A percentile compares a stretch with the other conserved stretches of the same genome.
These are phyloP conservation scores for Ephydatia muelleri DNA, from an alignment of 37 sponge, comb jelly and placozoan species.

Conservation along the genomic window DNA sequence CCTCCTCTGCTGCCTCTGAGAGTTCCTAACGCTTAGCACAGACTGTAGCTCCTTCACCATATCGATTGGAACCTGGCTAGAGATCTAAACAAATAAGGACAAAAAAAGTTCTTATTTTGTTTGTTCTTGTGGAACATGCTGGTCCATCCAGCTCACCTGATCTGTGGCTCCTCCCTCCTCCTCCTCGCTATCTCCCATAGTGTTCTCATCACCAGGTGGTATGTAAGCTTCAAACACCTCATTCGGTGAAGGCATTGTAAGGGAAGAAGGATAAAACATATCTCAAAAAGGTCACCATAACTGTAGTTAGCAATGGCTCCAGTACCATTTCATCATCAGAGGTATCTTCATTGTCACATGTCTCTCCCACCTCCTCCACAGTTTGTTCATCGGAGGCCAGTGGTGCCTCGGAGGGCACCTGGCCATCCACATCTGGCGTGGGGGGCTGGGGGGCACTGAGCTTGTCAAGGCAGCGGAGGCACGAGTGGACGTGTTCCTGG, in stretches of 20 bases:
- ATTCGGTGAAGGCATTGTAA: not conserved
- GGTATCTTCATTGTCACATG: not conserved
- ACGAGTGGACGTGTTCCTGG: not conserved
- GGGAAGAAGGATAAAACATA: not conserved
- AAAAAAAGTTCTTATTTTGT: not conserved
- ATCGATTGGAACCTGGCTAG: constrained; percentile 5
- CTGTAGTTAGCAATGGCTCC: not conserved
- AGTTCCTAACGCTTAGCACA: constrained; percentile 34
- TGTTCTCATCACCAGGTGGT: not conserved
- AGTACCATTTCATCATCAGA: constrained; percentile 31
- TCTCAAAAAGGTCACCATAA: not conserved
- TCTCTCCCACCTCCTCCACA: not conserved
- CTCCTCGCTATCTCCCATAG: not conserved
- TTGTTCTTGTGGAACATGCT: not conserved
- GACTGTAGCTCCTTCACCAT: constrained; percentile 45
- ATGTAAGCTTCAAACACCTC: constrained; percentile 28
- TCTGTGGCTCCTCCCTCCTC: not conserved
- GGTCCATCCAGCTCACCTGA: not conserved
- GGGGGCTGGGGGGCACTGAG: not conserved
- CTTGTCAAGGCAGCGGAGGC: not conserved
- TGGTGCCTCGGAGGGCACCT: not conserved
- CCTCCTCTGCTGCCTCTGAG: constrained; percentile 32
- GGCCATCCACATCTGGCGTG: not conserved
- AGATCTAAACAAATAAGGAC: not conserved
- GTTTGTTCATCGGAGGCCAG: not conserved